Evolutionary conservation across 2,797 vertebrate genomes (phyloP), one percentile per base, ranked within the genome.

Genomic region (Apogon hyalosoma): DNA sequence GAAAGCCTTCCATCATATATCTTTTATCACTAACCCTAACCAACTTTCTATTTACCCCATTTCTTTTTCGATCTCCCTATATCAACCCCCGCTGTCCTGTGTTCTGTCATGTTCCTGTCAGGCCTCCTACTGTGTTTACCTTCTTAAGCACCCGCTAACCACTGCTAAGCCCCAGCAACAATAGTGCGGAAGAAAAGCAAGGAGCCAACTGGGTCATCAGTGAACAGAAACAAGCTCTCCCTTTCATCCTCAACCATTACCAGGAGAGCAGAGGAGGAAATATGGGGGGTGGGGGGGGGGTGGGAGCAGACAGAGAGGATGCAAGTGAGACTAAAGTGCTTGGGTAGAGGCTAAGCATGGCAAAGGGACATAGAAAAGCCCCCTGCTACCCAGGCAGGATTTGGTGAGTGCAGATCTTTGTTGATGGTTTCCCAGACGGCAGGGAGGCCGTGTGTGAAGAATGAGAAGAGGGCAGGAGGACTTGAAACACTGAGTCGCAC

Each of bases 211-310:
- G 63, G 59, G 72, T 59, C 61, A 71, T 55, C 38, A 43, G 61
- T 41, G 69, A 74, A 65, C 40, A 66, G 59, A 80, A 70, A 70
- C 63, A 82, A 66, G 75, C n/a, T 16, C 48, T 65, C 31, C 11
- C 58, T 77, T 80, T 84, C 63, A 86, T 79, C 61, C 73, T 12
- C 12, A 4, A 72, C 70, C 55, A 75, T 64, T 55, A 76, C 50
- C 63, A 63, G 11, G 52, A 75, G 73, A 86, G 28, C 2, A 51
- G 42, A 66, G 61, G 7, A 18, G 62, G 53, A 48, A 61, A 57
- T 19, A 42, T 11, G 48, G 18, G 12, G 19, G 16, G 40, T 56
- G 14, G 57, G 43, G 19, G 43, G 19, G 14, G 41, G 50, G 40
- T 28, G 8, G 63, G 15, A 33, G 47, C 14, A 60, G 59, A 51